Evolutionary conservation across 2,888 invertebrate species (phyloP), one percentile per base, ranked within the genome.

Genomic region (Sminthurinus aureus): DNA sequence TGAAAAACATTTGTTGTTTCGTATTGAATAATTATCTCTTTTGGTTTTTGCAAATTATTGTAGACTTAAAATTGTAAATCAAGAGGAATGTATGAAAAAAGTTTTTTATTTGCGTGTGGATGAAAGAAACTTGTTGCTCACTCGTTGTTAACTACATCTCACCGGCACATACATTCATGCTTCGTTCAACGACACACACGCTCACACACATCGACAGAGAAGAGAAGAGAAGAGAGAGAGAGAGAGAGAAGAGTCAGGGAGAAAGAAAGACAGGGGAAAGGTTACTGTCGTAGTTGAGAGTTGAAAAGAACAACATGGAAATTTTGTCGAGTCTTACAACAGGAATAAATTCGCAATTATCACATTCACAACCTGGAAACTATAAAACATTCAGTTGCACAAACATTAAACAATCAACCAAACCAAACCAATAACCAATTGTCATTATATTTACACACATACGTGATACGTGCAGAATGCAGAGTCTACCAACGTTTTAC

Each of bases 321-420:
- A 58, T 12, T 9, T 58, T n/a, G 66, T 66, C 66, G 24, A 67
- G 71, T 71, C 71, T 71, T 71, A 71, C 71, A 22, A 71, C 24
- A 71, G 71, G 71, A 69, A 71, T 71, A 15, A 71, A 71, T 71
- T 71, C 26, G 24, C 24, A 71, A 71, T 38, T 58, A 58, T 58
- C 18, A 58, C 18, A 18, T 58, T 71, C 71, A 26, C 24, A 71
- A 71, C 71, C 71, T 71, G 71, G 12, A 71, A 26, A 69, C 22
- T 69, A 22, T 69, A 69, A 22, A 69, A 69, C 4, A 71, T 71
- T 71, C 71, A 71, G 71, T 71, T 71, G 71, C 71, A 71, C 71
- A 71, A 71, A 71, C 71, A 71, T 71, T 71, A 24, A 24, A 71
- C 71, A 71, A 71, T 69, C n/a, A 24, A 71, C 20, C 71, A 71